Evolutionary conservation across 2,113 vertebrate species (phyloP).

Genomic region (Lophura nycthemera): DNA sequence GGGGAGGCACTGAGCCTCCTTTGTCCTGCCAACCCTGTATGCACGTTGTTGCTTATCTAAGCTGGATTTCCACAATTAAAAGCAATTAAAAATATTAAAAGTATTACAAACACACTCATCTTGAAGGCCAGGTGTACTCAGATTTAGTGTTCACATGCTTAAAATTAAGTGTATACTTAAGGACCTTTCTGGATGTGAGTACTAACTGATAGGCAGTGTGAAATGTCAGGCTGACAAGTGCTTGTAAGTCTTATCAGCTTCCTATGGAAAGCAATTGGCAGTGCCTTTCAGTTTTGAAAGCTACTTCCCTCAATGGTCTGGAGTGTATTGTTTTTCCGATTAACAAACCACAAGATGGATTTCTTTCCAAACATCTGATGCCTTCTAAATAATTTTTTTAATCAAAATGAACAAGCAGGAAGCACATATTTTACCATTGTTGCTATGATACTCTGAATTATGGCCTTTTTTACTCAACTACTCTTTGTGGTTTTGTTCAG

Average conservation of each 20-base stretch:
- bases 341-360: conserved; percentile 37
- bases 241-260: not conserved
- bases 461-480: conserved; percentile 22
- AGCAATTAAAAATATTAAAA: not conserved
- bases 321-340: conserved; percentile 15
- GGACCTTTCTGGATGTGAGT: not conserved
- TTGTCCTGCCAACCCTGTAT: not conserved
- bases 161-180: not conserved
- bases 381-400: conserved; percentile 32
- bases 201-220: not conserved
- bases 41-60: not conserved
- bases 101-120: not conserved
- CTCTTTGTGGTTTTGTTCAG: conserved; percentile 15
- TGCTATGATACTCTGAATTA: conserved; percentile 14
- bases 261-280: not conserved
- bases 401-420: conserved; percentile 27
- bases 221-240: not conserved
- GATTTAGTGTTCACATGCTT: not conserved
- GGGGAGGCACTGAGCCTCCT: not conserved
- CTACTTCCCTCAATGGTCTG: not conserved
- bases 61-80: not conserved
- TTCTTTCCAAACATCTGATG: conserved; percentile 44
- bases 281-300: not conserved
- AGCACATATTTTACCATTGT: conserved; percentile 13
- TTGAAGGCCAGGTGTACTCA: not conserved